Conservation (phyloP, 2,113 vertebrate genomes). For the Micronycteris hirsuta region DNA sequence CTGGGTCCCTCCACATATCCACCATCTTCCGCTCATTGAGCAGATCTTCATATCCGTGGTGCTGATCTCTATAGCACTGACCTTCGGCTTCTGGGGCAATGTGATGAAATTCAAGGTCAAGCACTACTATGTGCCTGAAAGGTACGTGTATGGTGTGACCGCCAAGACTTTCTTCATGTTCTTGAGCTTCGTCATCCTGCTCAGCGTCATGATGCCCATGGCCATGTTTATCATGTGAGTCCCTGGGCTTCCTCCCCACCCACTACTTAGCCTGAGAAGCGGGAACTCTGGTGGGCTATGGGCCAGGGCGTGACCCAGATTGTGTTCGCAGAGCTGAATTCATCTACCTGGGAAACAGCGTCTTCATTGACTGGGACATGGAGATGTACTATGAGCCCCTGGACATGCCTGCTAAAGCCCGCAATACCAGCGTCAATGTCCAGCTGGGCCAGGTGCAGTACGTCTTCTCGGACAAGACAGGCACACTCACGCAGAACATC, state of each 20-base stretch:
- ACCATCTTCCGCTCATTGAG: accelerated
- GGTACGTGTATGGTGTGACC: constrained; percentile 17
- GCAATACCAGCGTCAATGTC: constrained; percentile 90
- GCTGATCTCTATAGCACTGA: not conserved
- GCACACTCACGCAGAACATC: constrained; percentile 93
- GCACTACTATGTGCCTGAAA: constrained; percentile 72
- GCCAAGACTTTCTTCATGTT: constrained; percentile 84
- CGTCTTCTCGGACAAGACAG: constrained; percentile 95
- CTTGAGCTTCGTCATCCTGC: constrained; percentile 92
- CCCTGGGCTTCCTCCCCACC: accelerated
- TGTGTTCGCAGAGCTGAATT: constrained; percentile 85
- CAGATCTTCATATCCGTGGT: constrained; percentile 79
- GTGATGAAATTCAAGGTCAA: constrained; percentile 56
- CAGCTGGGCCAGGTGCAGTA: constrained; percentile 93
- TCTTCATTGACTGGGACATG: constrained; percentile 92
- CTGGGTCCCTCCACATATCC: accelerated
- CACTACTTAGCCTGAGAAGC: not conserved
- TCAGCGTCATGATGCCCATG: constrained; percentile 92
- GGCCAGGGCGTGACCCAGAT: accelerated
- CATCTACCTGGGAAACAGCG: constrained; percentile 91
- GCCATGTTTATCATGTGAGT: constrained; percentile 93
- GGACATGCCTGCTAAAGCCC: constrained; percentile 85
- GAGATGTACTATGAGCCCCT: constrained; percentile 84
- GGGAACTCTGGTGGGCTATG: not conserved
- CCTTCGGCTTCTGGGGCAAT: constrained; percentile 58